Evolutionary conservation across 2,888 invertebrate species (phyloP), one percentile per base, ranked within the genome.

Genomic region (Cenopis cana): DNA sequence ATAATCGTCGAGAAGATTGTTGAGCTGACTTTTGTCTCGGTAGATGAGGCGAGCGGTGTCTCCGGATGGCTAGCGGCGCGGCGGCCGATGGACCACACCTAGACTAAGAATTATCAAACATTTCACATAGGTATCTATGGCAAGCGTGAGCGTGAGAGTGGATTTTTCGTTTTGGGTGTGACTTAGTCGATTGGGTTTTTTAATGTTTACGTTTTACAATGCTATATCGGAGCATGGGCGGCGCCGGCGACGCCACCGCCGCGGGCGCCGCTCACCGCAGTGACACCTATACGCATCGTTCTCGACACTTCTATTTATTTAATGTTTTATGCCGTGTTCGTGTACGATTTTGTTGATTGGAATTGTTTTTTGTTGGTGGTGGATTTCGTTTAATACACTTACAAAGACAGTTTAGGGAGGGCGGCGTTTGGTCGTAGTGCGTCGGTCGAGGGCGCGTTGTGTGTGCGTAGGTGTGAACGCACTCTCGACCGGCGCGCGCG

Each of bases 91-190:
- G 93, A 90, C 89, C 84, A 86, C 92, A 89, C 89, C 92, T 92
- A 90, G 87, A 91, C 91, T 93, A 91, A 87, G 61, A 75, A 91
- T 91, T 88, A 89, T 87, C 90, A 90, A 90, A 92, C 89, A 90
- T 91, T 93, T 91, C 91, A 91, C 93, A 93, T 93, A 93, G 93
- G 93, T 93, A 93, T 93, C 93, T 93, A 93, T 93, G 90, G 91
- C 92, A 92, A 93, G 93, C 88, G 93, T 93, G 93, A 92, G 94
- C 92, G 94, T 93, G 94, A 92, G 93, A 93, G 93, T 94, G 93
- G 89, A 93, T 91, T 93, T 92, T 93, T 91, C 91, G 91, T 93
- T 93, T 93, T 91, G 93, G 92, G 93, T 92, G 93, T 93, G 93
- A 93, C 90, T 92, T 93, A 93, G 93, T 91, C 93, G 91, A 93